These are phyloP conservation scores for Triplophysa rosa DNA, from an alignment of 2,113 vertebrate genomes.

Conservation along the genomic window DNA sequence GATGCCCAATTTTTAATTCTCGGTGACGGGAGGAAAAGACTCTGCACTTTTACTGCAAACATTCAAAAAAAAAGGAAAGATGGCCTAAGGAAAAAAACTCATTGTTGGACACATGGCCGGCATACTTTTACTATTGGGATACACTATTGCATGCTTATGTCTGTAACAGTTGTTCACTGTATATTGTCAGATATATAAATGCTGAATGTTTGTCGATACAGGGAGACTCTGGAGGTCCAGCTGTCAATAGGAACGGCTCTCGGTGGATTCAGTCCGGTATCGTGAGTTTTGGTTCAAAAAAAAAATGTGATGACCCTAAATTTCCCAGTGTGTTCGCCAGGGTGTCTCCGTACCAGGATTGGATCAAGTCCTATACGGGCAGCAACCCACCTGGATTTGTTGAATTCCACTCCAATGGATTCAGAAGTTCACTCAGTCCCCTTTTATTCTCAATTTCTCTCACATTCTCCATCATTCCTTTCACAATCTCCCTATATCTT, in stretches of 20 bases:
- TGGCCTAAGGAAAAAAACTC: no score
- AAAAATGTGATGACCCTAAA: conserved; percentile 74
- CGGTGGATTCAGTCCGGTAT: conserved; percentile 78
- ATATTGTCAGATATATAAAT: background rate
- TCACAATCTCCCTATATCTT: background rate
- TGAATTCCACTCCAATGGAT: conserved; percentile 63
- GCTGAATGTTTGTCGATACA: conserved; percentile 48
- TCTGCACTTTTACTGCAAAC: no score
- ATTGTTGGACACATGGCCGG: no score
- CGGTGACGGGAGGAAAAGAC: no score
- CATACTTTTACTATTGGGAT: no score
- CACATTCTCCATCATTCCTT: background rate
- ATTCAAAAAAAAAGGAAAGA: no score
- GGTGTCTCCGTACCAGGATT: conserved; percentile 74
- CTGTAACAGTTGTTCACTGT: no score
- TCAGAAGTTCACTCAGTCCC: background rate
- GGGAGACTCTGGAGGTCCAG: conserved; percentile 81
- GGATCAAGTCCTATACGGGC: conserved; percentile 61
- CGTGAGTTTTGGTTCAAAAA: conserved; percentile 77
- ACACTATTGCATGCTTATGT: no score
- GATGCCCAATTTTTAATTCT: no score
- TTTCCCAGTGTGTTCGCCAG: conserved; percentile 73
- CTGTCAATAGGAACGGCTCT: conserved; percentile 71
- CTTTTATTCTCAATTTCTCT: background rate
- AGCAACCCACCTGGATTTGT: conserved; percentile 27